Conservation (phyloP, 2,888 invertebrate genomes). For the Nematopogon swammerdamellus region DNA sequence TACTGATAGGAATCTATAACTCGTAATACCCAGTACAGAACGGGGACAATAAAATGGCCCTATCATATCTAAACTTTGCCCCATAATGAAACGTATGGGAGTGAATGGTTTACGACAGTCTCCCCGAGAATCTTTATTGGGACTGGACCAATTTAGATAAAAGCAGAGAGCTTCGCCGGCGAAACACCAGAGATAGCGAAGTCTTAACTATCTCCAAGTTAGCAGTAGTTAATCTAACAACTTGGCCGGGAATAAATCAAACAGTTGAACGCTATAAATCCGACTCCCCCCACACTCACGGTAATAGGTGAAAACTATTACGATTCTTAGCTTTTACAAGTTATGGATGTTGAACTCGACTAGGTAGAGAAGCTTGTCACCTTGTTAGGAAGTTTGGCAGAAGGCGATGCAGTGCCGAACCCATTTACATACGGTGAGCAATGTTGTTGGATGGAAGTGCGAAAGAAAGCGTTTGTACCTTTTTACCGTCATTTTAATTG, state of each 20-base stretch:
- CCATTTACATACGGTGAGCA: no score
- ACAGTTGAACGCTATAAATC: conserved; percentile 52
- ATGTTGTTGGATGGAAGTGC: no score
- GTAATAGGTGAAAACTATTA: conserved; percentile 58
- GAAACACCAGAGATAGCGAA: conserved; percentile 50
- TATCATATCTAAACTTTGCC: conserved; percentile 56
- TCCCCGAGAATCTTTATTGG: conserved; percentile 55
- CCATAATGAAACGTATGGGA: conserved; percentile 58
- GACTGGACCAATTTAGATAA: conserved; percentile 57
- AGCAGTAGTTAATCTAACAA: conserved; percentile 50
- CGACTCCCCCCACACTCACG: conserved; percentile 24
- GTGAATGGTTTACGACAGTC: conserved; percentile 53
- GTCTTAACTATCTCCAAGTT: conserved; percentile 58
- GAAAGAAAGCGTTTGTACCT: no score
- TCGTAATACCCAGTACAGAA: conserved; percentile 37
- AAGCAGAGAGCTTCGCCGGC: conserved; percentile 54
- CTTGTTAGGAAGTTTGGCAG: no score
- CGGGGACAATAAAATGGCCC: conserved; percentile 52
- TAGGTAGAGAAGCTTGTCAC: no score
- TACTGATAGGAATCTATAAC: conserved; percentile 42
- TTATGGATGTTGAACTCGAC: no score
- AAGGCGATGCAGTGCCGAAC: no score
- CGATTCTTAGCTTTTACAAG: conserved; percentile 15
- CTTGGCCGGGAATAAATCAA: conserved; percentile 47
- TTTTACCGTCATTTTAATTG: no score